Evolutionary conservation across 2,797 vertebrate genomes (phyloP).

Genomic region (Gila robusta): DNA sequence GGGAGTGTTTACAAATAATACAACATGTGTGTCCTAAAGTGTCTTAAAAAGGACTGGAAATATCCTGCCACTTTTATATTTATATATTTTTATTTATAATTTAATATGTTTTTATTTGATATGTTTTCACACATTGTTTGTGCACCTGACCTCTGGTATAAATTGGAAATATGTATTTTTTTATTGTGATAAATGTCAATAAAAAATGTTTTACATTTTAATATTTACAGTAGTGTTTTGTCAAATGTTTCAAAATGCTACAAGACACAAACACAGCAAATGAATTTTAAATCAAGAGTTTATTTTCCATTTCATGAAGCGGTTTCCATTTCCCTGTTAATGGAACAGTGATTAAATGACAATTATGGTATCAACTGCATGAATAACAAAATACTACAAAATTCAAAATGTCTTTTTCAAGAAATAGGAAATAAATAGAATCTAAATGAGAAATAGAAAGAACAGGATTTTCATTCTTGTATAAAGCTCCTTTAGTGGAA

Average conservation of each 20-base stretch:
- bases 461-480: slow-evolving; percentile 13
- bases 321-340: slow-evolving; percentile 50
- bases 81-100: not conserved
- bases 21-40: not conserved
- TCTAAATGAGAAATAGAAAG: slow-evolving; percentile 30
- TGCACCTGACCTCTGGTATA: not conserved
- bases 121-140: not conserved
- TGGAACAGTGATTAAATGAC: slow-evolving; percentile 49
- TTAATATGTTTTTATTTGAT: not conserved
- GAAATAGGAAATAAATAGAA: slow-evolving; percentile 34
- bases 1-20: not conserved
- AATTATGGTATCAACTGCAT: slow-evolving; percentile 47
- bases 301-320: slow-evolving; percentile 59
- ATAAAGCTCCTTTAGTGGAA: slow-evolving; percentile 24
- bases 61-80: not conserved
- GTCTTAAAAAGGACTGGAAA: not conserved
- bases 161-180: not conserved
- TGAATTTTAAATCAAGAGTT: slow-evolving; percentile 52
- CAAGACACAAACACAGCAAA: not conserved
- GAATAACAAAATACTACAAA: slow-evolving; percentile 59
- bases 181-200: not conserved
- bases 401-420: slow-evolving; percentile 43
- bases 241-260: not conserved
- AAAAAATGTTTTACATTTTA: not conserved
- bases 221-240: not conserved